Base-by-base conservation (phyloP, 30 jellyfish, hydroid and myxozoan species). In the Aurelia coerulea region DNA sequence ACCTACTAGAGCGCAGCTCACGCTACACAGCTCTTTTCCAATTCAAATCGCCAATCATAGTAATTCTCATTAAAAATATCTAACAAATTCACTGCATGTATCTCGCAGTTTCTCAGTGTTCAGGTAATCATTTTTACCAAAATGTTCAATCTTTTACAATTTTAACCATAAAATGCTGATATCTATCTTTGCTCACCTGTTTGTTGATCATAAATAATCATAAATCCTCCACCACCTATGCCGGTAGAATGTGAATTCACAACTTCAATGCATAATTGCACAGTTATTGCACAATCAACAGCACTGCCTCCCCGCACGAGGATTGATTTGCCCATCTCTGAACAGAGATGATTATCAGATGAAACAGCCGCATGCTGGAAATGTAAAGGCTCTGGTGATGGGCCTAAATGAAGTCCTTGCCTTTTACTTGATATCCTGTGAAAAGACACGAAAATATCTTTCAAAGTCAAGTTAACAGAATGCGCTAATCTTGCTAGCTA, bases 201-300 rank as follows among this genome's bases (percentile, higher is more conserved):
- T 31, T 81, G 80, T 83, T 86, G 87, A 79, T 91, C 95, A 74
- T 90, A 96, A 31, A 81, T 81, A 8, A 96, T 80, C 97, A 96
- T 88, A 82, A 96, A 96, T 32, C 99, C 99, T 6, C 99, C 99
- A 12, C 99, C 99, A 14, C 98, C 98, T 1, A 96, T 79, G 6
- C 99, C 99, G 4, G 99, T 96, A 0, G 99, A 96, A 78, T 96
- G 99, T 51, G 87, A 50, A 60, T 96, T 91, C 72, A 91, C 97
- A 0, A 91, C 96, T 62, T 96, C 99, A 13, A 83, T 93, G 78
- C 99, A 96, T 39, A 83, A 77, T 39, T 96, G 99, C 10, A 95
- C 92, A 0, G 98, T 87, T 12, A 92, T 96, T 7, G 86, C 86
- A 16, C 96, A 87, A 68, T 96, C 99, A n/a, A 96, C 98, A 53